Base-by-base conservation (phyloP, 2,113 vertebrate species). In the Antechinus flavipes region DNA sequence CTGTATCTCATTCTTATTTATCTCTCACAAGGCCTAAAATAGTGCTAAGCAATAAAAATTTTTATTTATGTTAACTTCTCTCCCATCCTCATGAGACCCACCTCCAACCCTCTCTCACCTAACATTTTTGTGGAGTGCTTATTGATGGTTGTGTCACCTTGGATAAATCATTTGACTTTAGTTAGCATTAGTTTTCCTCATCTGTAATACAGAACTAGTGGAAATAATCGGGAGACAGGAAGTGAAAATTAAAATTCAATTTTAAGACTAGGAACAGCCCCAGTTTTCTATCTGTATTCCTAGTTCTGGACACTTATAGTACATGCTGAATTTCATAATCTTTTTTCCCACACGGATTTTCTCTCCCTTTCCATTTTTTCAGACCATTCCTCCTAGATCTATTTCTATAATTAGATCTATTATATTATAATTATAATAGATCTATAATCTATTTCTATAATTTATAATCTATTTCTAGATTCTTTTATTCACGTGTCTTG, bases 311-410 rank as follows among this genome's bases (percentile, higher is more conserved):
- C 58, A 61, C 24, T 56, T 58, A 30, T 2, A 58, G 11, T 68
- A 68, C 12, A 2, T 68, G 61, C 61, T 68, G 12, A 68, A 68
- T 35, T 68, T 16, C 61, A 68, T 16, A 26, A 26, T 61, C 11
- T 68, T 68, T 68, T 27, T 61, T 30, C 27, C 27, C 26, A 68
- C 30, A 68, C 23, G 22, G n/a, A 14, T 35, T 14, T 61, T 92
- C 89, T 95, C 27, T 96, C 93, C 90, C 98, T 93, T 96, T 93
- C 94, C 47, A 27, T 25, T 49, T 50, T 90, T 89, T 54, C 46
- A 22, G 8, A 8, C 9, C 27, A 3, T 23, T 93, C 61, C 84
- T 0, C 0, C 61, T 35, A 68, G 11, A 68, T 68, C 12, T 68
- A 0, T 5, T 35, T 35, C 30, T 68, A 52, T 52, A 52, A 52